Evolutionary conservation across 2,113 vertebrate species (phyloP), one percentile per base, ranked within the genome.

Genomic region (Vireo altiloquus): DNA sequence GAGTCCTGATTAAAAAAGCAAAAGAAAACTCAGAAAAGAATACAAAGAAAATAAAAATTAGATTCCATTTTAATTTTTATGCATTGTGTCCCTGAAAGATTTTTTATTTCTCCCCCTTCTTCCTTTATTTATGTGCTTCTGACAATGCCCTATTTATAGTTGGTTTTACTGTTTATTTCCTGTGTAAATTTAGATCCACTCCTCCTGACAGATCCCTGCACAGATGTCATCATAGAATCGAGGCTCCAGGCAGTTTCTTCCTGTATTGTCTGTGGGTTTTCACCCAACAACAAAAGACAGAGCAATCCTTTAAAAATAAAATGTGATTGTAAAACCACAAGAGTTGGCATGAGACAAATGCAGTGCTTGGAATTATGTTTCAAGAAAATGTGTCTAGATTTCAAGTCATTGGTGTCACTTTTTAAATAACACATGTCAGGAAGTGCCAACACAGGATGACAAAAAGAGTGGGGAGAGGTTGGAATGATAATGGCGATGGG

Each of bases 341-440:
- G 87, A 85, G 91, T 46, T 96, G 96, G 78, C 95, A 92, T 74
- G 91, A 96, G 89, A 91, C 95, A 89, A 95, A 96, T 14, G 50
- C 93, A 86, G 93, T 31, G 82, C 93, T 94, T 16, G 66, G 94
- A 96, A 95, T 95, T 94, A 95, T 74, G 95, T 77, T 94, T 95
- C 92, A 90, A 95, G 95, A 95, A 95, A 96, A 95, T 91, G 95
- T 97, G 96, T 96, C 94, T 97, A 96, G 95, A 94, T 96, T 95
- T 96, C 95, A 96, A 96, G 95, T 95, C 93, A 93, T 1, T 95
- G 94, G 95, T 97, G 94, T 97, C 95, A 95, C 90, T 97, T 97
- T 92, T 95, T 94, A 95, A 97, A 96, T 95, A 96, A 96, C 96
- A 96, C 93, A 95, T 96, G 95, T 96, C 94, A 95, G 93, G 94